A percentile compares a stretch with the other conserved stretches of the same genome.
Conservation (phyloP, 2,113 vertebrate species). For the Elachura formosa region DNA sequence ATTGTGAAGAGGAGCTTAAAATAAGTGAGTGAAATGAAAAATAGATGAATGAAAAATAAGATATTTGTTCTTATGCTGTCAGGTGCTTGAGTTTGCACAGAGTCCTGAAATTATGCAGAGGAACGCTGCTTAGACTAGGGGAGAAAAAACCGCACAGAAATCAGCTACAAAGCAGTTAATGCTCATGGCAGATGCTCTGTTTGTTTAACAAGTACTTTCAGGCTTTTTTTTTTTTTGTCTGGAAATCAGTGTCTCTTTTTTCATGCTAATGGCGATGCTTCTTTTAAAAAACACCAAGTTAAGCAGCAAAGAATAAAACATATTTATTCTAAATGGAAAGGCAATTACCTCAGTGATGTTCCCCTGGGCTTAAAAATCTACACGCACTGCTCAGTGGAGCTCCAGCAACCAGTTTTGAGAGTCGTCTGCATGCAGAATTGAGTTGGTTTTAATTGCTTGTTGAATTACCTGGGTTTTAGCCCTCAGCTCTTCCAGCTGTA, state of each 20-base stretch:
- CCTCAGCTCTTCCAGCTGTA: neutral
- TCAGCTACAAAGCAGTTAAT: neutral
- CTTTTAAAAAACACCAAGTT: neutral
- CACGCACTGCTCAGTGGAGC: neutral
- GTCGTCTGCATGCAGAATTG: neutral
- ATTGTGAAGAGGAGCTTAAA: neutral
- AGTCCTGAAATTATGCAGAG: neutral
- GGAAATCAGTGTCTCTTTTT: neutral
- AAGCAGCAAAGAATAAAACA: constrained; percentile 28
- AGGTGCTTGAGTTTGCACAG: neutral
- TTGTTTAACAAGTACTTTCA: constrained; percentile 32
- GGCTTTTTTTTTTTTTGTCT: neutral
- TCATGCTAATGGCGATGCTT: neutral
- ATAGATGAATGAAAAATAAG: neutral
- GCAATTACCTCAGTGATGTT: constrained; percentile 20
- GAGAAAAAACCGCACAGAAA: neutral
- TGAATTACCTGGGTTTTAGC: neutral
- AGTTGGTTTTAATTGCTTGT: constrained; percentile 27
- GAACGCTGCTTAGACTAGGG: neutral
- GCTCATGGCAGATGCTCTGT: constrained; percentile 2
- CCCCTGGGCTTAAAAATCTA: constrained; percentile 13
- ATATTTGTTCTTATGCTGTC: neutral
- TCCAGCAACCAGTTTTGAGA: constrained; percentile 11
- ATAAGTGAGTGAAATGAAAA: neutral
- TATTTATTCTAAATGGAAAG: constrained; percentile 45